These are phyloP conservation scores for Mesembrinibis cayennensis DNA, from an alignment of 2,113 vertebrate genomes.

Conservation along the genomic window DNA sequence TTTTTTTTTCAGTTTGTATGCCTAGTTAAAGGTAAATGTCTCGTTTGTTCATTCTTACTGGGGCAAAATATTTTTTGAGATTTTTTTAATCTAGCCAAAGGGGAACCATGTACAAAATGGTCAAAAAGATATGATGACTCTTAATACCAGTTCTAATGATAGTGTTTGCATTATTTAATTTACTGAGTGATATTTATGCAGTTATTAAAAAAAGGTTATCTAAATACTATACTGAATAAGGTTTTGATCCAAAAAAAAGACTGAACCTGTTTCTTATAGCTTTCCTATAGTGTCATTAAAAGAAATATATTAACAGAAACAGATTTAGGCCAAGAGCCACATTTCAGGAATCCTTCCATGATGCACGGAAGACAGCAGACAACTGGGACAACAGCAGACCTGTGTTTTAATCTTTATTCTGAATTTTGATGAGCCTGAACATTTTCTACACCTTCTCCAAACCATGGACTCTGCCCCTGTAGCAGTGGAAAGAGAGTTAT, in stretches of 20 bases:
- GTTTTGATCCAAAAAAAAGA: neutral
- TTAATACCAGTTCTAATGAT: neutral
- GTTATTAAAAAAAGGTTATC: neutral
- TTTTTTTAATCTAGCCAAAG: neutral
- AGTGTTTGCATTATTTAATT: neutral
- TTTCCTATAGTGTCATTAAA: neutral
- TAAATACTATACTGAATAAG: neutral
- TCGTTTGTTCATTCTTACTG: neutral
- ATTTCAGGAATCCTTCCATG: neutral
- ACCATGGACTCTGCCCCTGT: neutral
- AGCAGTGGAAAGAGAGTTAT: accelerated
- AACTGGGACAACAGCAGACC: neutral
- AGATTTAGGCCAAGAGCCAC: neutral
- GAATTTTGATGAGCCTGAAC: neutral
- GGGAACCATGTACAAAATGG: neutral
- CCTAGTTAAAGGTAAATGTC: neutral
- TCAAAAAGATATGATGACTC: neutral
- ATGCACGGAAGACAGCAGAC: neutral
- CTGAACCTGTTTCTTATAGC: neutral
- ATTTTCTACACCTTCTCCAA: neutral
- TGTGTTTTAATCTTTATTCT: neutral
- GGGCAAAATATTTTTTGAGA: neutral
- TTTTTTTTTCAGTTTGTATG: neutral
- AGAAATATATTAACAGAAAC: neutral
- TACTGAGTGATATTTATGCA: neutral